Evolutionary conservation across 2,797 vertebrate genomes (phyloP), one percentile per base, ranked within the genome.

Genomic region (Dendrocincla tyrannina): DNA sequence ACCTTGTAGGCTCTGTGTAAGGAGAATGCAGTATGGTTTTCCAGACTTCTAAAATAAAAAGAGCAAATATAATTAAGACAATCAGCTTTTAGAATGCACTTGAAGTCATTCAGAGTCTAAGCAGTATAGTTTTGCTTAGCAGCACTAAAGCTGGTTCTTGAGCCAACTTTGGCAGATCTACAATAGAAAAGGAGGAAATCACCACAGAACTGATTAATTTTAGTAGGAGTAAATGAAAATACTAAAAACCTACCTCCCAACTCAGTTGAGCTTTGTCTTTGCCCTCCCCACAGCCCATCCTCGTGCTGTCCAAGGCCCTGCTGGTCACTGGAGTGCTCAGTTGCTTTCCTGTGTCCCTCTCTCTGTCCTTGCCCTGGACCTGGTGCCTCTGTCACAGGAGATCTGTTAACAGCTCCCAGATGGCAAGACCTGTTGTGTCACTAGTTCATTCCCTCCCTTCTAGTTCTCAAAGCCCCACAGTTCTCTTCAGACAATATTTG

Each of bases 371-470:
- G 9, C 3, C 17, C 55, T 50, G 24, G 37, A 33, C 4, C n/a
- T 55, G 59, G 35, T 56, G 85, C 53, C 33, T 89, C 73, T 88
- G 23, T 20, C 87, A n/a, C 33, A 47, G 76, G 28, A 74, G 67
- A 88, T 60, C 85, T 81, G 60, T 84, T 92, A 58, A 75, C 32
- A 88, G 91, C 46, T 77, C 89, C 85, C 82, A 72, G 62, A 17
- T 56, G 73, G 85, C 69, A 20, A 0, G 3, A 92, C 85, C 93
- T 62, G 53, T 59, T 85, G 62, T 80, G 46, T 88, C 74, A 35
- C 58, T 93, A 46, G 93, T 94, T 84, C 58, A 81, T 93, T 72
- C 62, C 7, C 18, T 91, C 78, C 72, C 88, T 68, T 86, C 66
- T 32, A 14, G 62, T 69, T 92, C 76, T 83, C 93, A 58, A 86